Conservation (phyloP, 2,113 vertebrate species). For the Chunga burmeisteri region DNA sequence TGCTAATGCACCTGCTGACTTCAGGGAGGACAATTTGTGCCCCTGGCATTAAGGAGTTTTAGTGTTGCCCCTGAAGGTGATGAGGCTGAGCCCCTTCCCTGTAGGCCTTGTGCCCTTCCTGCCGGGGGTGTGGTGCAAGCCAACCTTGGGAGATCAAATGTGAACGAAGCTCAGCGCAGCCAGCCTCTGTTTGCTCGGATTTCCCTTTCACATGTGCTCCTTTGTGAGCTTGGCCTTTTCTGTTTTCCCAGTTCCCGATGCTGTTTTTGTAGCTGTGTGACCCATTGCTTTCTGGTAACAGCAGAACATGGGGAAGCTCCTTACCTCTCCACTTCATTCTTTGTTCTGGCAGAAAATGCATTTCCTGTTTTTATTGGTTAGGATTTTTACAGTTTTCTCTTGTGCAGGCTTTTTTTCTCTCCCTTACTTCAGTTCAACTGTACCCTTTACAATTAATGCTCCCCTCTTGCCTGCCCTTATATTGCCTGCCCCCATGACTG, state of each 20-base stretch:
- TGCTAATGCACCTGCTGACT: not conserved
- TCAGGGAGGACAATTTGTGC: fast-evolving
- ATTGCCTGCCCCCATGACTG: not conserved
- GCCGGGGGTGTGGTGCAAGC: not conserved
- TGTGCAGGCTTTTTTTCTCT: not conserved
- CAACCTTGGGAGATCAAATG: not conserved
- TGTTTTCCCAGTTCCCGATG: not conserved
- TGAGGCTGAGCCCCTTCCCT: not conserved
- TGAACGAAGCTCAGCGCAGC: not conserved
- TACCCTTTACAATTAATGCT: not conserved
- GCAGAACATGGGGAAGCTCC: not conserved
- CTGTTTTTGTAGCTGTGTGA: not conserved
- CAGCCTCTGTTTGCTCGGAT: not conserved
- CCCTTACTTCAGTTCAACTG: not conserved
- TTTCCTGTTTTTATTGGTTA: not conserved
- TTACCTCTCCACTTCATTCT: not conserved
- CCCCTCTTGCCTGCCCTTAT: not conserved
- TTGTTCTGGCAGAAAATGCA: not conserved
- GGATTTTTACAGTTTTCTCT: not conserved
- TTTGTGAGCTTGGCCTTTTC: not conserved
- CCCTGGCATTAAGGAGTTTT: not conserved
- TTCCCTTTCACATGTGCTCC: not conserved
- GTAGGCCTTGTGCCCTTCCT: not conserved
- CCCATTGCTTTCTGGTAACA: not conserved
- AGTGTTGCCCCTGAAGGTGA: not conserved